These are phyloP conservation scores for Mesorhabditis spiculigera DNA, from an alignment of 2,888 invertebrate genomes.

Conservation along the genomic window DNA sequence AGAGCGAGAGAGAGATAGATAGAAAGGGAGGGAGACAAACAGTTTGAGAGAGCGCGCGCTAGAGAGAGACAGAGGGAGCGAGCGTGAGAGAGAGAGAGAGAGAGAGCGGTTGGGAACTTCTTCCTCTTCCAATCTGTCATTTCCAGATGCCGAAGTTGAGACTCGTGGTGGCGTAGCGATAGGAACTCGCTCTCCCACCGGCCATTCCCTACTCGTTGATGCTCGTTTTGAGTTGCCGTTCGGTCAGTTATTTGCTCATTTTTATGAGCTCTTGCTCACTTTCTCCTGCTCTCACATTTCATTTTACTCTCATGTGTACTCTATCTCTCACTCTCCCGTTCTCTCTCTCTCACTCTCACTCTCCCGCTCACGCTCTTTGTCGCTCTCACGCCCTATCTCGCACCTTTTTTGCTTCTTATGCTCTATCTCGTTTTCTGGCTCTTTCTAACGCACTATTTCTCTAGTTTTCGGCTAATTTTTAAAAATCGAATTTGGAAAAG, in stretches of 20 bases:
- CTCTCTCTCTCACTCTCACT: no score
- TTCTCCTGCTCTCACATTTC: no score
- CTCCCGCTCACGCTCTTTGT: conserved; percentile 11
- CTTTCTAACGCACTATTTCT: conserved; percentile 8
- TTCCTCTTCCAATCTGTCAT: conserved; percentile 60
- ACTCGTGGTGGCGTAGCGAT: conserved; percentile 80
- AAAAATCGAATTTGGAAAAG: no score
- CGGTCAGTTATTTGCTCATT: conserved; percentile 67
- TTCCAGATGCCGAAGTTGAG: conserved; percentile 76
- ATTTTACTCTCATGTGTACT: no score
- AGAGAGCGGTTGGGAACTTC: no score
- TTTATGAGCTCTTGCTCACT: no score
- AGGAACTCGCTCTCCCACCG: conserved; percentile 81
- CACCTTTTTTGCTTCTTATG: conserved; percentile 12
- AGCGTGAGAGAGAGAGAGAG: no score
- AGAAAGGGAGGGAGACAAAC: no score
- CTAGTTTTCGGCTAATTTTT: conserved; percentile 8
- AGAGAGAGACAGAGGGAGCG: no score
- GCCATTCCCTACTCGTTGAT: conserved; percentile 84
- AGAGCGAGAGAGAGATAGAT: neutral
- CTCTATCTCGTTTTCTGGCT: conserved; percentile 9
- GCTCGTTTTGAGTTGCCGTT: conserved; percentile 91
- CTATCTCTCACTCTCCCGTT: no score
- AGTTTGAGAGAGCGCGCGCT: no score
- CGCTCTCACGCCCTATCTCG: conserved; percentile 11